phyloP scores from a whole-genome alignment of 2,113 vertebrate genomes.

The Circaetus gallicus region DNA sequence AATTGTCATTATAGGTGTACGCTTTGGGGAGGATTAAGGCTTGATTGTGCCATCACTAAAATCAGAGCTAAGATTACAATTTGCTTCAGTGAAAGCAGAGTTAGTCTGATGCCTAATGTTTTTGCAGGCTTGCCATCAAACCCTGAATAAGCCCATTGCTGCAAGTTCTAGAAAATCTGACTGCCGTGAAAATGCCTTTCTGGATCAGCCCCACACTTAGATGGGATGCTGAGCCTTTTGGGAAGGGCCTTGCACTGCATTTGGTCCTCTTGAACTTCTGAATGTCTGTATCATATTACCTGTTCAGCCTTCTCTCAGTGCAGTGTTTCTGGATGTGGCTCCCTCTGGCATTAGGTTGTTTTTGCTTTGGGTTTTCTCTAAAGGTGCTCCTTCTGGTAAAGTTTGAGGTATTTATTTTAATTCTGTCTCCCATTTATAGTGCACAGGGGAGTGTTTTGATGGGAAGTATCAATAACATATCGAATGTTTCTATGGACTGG shows the following conservation, averaged over 20 bases:
- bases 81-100: neutral
- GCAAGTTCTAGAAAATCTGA: neutral
- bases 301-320: neutral
- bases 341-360: neutral
- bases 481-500: neutral
- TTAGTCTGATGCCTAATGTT: neutral
- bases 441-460: neutral
- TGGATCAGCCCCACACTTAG: neutral
- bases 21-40: neutral
- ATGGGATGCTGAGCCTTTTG: neutral
- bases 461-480: slow-evolving; percentile 45
- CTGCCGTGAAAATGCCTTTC: neutral
- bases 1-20: neutral
- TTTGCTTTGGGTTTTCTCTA: neutral
- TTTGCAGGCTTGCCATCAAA: neutral
- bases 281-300: fast-evolving
- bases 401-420: neutral
- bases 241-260: neutral
- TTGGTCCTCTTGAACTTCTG: neutral
- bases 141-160: neutral
- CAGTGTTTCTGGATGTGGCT: neutral
- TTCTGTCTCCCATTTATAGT: neutral
- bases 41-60: neutral
- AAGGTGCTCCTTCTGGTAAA: neutral
- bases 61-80: neutral